Base-by-base conservation (phyloP, 2,888 invertebrate species). In the Steromphala cineraria region DNA sequence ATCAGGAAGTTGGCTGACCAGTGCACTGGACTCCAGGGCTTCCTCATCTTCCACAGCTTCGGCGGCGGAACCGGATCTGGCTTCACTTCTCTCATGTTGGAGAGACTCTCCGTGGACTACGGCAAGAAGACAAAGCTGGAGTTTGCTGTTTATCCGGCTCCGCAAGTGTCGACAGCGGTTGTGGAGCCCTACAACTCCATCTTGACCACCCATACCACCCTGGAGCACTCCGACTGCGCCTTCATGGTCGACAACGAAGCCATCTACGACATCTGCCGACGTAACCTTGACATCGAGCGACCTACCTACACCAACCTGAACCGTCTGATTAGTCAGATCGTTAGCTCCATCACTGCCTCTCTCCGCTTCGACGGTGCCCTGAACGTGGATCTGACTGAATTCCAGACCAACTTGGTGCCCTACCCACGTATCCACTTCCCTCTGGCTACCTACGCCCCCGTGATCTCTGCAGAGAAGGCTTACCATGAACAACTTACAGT, bases 151-250 rank as follows among this genome's bases (percentile, higher is more conserved):
- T 98, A 97, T 92, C 97, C 97, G 2, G 97, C 97, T 13, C 97
- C 97, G 0, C 90, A 90, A 83, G 86, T 90, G 13, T 85, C 89
- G 28, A 90, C 90, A 15, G 89, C 98, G 0, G 97, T 98, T 8
- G 98, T 98, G 36, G 98, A 98, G 93, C 98, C 98, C 0, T 98
- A 98, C 96, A 98, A 98, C 95, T 97, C 98, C 0, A 97, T 98
- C 79, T 89, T 98, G 91, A 98, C 98, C 92, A 98, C 91, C 46
- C 98, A 98, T 95, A 98, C 98, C 79, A 98, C 98, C 82, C 88
- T 95, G 84, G 98, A 98, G 94, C 98, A 98, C 94, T 97, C 97
- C 0, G 98, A 98, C 95, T 98, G 98, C 94, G 98, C 98, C 75
- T 98, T 98, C 95, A 98, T 98, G 98, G 97, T 94, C 75, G 98